Evolutionary conservation across 1,140 invertebrate species (phyloP), one percentile per base, ranked within the genome.

Genomic region (Oryzaephilus surinamensis): DNA sequence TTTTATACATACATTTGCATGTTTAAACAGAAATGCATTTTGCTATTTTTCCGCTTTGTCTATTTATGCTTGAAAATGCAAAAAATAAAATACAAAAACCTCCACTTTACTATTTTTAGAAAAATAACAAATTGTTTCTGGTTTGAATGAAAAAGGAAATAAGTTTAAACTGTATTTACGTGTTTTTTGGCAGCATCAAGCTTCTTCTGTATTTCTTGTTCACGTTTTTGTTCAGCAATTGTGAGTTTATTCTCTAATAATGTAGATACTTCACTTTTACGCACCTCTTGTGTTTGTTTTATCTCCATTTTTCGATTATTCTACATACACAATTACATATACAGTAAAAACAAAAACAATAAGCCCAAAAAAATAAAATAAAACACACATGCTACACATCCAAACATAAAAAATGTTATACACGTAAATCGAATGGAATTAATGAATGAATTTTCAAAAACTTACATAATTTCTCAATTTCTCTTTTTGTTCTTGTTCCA

Each of bases 201-300:
- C 69, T 81, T 83, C 63, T 77, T 80, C 64, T 84, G 76, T 39
- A 86, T 75, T 59, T 84, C 79, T 58, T 80, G 79, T 58, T 81
- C 77, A 33, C 84, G 70, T 55, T 87, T 86, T 55, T 73, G 71
- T 63, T 84, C 80, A 33, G 83, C 83, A 46, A 73, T 68, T 42
- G 72, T 75, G 42, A 85, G 69, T 66, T 83, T 85, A 54, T 70
- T 75, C 65, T 81, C 76, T 52, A 84, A 72, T 57, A 81, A 74
- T 51, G 75, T 72, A 26, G 73, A 70, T 38, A 74, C 73, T 59
- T 78, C 76, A 51, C 72, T 70, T 52, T 73, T 71, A 57, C 76
- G 77, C 50, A 70, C 72, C 37, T 66, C 69, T 47, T 73, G 64
- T 43, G 67, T 67, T 46, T 76, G 73, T 57, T 79, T 77, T 19